Base-by-base conservation (phyloP, 2,888 invertebrate species). In the Apodemia zela region DNA sequence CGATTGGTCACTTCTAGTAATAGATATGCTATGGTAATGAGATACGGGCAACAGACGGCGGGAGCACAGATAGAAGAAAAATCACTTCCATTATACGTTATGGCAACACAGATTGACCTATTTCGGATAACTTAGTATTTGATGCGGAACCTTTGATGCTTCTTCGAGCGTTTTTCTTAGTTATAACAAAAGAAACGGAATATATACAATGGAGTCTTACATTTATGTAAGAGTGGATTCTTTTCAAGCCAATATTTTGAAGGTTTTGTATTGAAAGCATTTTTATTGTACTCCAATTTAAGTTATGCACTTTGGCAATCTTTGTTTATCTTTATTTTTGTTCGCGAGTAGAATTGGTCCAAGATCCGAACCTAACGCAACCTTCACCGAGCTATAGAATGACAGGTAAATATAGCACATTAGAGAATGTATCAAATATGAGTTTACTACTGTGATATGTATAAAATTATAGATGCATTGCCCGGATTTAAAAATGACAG, bases 31-130 rank as follows among this genome's bases (percentile, higher is more conserved):
- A 51, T 51, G 51, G 51, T 51, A 51, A 51, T 51, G 21, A 51
- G 51, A 51, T 51, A 51, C 51, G 51, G 49, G 49, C 51, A 21
- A 51, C 51, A 51, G 51, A 51, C 51, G 51, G 51, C 15, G 21
- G 51, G 51, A 21, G 51, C 51, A 25, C 51, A 54, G 51, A 54
- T 54, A 54, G 51, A 54, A 54, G 51, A 54, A 25, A 54, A 54
- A 54, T 54, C 54, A 54, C 54, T 21, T 54, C 54, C 25, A 54
- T 54, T 54, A 54, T 54, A 54, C 54, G 25, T 54, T 54, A 54
- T 54, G 54, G 54, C 25, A 54, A 54, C 54, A 54, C 54, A 54
- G 54, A 54, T 54, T 54, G 54, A 54, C 54, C 54, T 54, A 54
- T 54, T 54, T 54, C 54, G 54, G 54, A 25, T 25, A 54, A 54